Conservation (phyloP, 2,113 vertebrate species). For the Heloderma charlesbogerti region DNA sequence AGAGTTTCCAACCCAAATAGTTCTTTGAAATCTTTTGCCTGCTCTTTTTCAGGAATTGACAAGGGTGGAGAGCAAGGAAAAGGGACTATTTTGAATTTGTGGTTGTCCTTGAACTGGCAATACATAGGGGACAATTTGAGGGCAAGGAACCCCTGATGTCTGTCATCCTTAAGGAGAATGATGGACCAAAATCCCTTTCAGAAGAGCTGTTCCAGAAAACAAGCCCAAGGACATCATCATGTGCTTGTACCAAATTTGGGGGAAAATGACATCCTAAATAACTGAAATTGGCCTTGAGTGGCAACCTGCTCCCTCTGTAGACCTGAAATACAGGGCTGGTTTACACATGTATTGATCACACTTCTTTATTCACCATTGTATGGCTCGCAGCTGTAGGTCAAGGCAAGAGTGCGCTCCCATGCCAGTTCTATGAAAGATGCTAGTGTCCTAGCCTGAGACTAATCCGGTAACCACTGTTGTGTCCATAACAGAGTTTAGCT, state of each 20-base stretch:
- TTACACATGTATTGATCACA: not conserved
- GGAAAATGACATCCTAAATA: not conserved
- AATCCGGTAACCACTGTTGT: not conserved
- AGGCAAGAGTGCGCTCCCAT: not conserved
- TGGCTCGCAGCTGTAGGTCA: not conserved
- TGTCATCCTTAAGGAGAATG: not conserved
- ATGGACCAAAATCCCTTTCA: not conserved
- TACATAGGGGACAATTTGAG: not conserved
- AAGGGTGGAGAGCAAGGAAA: not conserved
- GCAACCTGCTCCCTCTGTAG: not conserved
- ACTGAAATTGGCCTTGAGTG: not conserved
- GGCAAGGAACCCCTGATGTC: not conserved
- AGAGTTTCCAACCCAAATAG: constrained; percentile 6
- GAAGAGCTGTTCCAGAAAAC: not conserved
- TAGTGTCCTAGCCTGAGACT: not conserved
- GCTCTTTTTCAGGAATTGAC: not conserved
- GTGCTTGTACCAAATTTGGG: not conserved
- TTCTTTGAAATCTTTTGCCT: not conserved
- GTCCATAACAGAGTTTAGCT: not conserved
- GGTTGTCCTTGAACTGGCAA: not conserved
- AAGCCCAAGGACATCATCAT: not conserved
- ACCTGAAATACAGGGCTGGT: not conserved
- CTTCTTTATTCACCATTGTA: not conserved
- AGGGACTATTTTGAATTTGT: not conserved
- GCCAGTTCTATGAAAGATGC: not conserved